These are phyloP conservation scores for Onychomys arenicola DNA, from an alignment of 2,797 vertebrate species.

Conservation along the genomic window DNA sequence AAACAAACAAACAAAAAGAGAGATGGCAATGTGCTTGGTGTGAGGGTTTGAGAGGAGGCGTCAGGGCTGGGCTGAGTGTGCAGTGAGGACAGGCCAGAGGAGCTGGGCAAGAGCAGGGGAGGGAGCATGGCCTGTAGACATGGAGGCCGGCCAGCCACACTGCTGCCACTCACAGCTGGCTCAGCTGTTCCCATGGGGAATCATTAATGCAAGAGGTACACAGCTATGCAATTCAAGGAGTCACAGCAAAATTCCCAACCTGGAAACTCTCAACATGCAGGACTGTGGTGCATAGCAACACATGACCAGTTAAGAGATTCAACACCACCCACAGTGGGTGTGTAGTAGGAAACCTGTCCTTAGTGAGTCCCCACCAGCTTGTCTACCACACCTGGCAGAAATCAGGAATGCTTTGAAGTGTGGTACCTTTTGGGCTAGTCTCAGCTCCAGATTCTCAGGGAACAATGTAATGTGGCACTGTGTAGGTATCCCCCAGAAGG, in stretches of 20 bases:
- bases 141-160: fast-evolving
- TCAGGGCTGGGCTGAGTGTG: not conserved
- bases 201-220: not conserved
- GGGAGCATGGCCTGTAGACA: not conserved
- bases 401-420: not conserved
- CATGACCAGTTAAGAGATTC: not conserved
- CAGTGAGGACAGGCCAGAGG: not conserved
- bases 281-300: not conserved
- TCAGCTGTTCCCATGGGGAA: fast-evolving
- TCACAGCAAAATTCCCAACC: not conserved
- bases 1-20: no score
- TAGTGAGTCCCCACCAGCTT: no score
- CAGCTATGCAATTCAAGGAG: no score
- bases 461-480: not conserved
- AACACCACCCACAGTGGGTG: no score
- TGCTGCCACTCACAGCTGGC: no score
- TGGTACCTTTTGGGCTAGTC: not conserved
- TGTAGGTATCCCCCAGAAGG: not conserved
- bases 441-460: not conserved
- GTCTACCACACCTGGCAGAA: not conserved
- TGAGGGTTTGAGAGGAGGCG: not conserved
- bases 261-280: not conserved
- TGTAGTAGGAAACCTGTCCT: no score
- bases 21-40: not conserved
- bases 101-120: not conserved